Base-by-base conservation (phyloP, 2,113 vertebrate species). In the Asarcornis scutulata region DNA sequence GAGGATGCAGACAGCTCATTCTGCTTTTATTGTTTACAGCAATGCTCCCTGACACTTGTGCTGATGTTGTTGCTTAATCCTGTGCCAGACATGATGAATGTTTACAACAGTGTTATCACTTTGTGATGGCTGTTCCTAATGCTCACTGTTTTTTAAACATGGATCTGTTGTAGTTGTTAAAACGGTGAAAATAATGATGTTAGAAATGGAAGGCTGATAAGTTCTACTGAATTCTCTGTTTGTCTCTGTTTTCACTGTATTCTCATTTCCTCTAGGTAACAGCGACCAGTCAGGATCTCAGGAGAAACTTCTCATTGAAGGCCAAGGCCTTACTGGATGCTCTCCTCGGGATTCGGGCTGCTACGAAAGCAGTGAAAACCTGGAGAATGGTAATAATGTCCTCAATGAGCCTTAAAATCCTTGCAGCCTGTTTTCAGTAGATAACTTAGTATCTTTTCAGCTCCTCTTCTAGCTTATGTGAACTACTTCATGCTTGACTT, bases 331-430 rank as follows among this genome's bases (percentile, higher is more conserved):
- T 90, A 98, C 98, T 6, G 98, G 98, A 46, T 98, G 99, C 97
- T 99, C 99, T 83, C 99, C 99, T 2, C 98, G 99, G 63, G 99
- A 99, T 97, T 99, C 99, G 2, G 99, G 99, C 34, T 99, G 99
- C 98, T 99, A 99, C 1, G 99, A 99, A 97, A 99, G 99, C 98
- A 99, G 98, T 75, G 99, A 99, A 98, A 99, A 99, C 97, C 98
- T 99, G 97, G 99, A 99, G 92, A 99, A 99, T 71, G 99, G 99
- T 99, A 99, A 98, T 96, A 78, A 75, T 95, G 88, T 92, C 66
- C 86, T 73, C 63, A 87, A 29, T 26, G 8, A 58, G 21, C 48
- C 74, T 59, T 42, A 17, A 16, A 60, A 75, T 74, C 67, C 60
- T 11, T 66, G 32, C n/a, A 64, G 55, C 18, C 11, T 68, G 58